Conservation (phyloP, 2,797 vertebrate species). For the Halcyon chelicuti region DNA sequence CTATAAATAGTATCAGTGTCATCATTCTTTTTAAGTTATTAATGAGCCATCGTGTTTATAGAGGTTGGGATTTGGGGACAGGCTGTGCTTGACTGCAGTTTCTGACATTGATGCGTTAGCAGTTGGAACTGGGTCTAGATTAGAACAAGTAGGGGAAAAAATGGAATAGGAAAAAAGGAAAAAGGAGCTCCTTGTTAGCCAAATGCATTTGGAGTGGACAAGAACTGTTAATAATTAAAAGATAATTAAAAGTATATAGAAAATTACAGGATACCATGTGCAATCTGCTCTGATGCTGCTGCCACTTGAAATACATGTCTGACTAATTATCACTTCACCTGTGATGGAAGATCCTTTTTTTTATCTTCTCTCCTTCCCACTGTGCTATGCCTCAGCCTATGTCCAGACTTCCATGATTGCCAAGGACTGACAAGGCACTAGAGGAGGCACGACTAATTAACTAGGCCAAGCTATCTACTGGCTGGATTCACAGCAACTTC, state of each 20-base stretch:
- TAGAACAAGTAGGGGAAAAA: constrained; percentile 56
- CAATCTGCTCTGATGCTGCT: constrained; percentile 39
- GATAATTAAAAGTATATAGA: constrained; percentile 70
- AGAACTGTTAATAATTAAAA: constrained; percentile 69
- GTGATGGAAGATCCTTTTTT: constrained; percentile 24
- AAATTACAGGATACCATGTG: background rate
- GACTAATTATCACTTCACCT: constrained; percentile 57
- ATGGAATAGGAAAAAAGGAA: background rate
- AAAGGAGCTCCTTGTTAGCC: background rate
- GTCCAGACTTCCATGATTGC: constrained; percentile 65
- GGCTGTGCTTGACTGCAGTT: constrained; percentile 80
- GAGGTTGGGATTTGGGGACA: constrained; percentile 81
- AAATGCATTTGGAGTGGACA: constrained; percentile 67
- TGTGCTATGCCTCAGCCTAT: constrained; percentile 51
- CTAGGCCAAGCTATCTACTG: constrained; percentile 60
- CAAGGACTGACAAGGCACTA: constrained; percentile 69
- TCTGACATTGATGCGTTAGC: constrained; percentile 80
- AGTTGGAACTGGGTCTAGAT: constrained; percentile 72
- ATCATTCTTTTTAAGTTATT: constrained; percentile 84
- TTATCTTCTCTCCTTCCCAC: constrained; percentile 46
- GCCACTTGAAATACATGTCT: background rate
- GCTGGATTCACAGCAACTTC: constrained; percentile 30
- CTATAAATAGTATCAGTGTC: constrained; percentile 84
- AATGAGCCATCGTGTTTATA: constrained; percentile 83
- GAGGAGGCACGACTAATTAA: constrained; percentile 76